phyloP scores from a whole-genome alignment of 1,140 invertebrate species.

The Tribolium castaneum region DNA sequence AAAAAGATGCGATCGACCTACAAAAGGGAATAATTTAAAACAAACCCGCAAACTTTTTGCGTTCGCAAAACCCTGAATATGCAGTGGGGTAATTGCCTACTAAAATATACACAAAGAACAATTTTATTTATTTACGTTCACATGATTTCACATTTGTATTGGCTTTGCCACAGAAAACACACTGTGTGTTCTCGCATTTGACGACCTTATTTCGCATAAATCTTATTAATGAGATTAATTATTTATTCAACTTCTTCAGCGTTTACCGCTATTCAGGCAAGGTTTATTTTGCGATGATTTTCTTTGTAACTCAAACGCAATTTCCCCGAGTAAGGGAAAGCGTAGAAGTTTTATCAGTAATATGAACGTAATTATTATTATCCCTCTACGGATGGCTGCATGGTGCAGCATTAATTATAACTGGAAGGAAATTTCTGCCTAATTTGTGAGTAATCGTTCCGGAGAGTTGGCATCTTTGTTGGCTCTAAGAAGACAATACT shows the following conservation, averaged over 20 bases:
- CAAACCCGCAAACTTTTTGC: not conserved
- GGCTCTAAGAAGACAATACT: not conserved
- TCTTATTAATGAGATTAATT: not conserved
- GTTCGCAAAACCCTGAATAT: not conserved
- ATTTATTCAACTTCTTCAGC: not conserved
- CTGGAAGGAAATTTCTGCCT: not conserved
- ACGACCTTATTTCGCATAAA: not conserved
- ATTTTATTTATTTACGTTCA: not conserved
- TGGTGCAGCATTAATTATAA: not conserved
- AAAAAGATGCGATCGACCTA: not conserved
- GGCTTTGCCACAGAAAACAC: too few species aligned
- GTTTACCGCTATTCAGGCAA: constrained; percentile 4
- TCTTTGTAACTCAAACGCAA: constrained; percentile 20
- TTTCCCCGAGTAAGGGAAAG: constrained; percentile 1
- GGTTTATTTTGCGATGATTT: not conserved
- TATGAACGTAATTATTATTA: constrained; percentile 1
- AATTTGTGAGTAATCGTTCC: not conserved
- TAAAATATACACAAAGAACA: not conserved
- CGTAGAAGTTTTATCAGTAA: constrained; percentile 5
- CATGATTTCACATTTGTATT: too few species aligned
- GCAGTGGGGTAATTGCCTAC: not conserved
- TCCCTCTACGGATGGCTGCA: not conserved
- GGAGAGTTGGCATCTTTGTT: not conserved
- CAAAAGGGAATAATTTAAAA: not conserved
- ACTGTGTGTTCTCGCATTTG: too few species aligned